These are phyloP conservation scores for Meteorus colon DNA, from an alignment of 2,888 invertebrate genomes.

Conservation along the genomic window DNA sequence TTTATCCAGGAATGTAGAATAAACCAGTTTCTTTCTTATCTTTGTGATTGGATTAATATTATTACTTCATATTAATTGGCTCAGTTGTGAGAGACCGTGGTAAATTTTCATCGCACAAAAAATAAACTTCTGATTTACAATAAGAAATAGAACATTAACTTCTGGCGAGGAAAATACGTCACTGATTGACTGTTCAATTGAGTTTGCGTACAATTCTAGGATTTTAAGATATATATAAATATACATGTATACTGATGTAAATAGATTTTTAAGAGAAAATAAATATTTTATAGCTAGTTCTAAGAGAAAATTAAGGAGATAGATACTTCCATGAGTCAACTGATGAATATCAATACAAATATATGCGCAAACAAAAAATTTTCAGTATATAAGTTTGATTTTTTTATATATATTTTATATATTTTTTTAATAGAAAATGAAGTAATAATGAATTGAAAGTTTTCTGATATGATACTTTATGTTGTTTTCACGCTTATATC, in stretches of 20 bases:
- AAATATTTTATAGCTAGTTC: not conserved
- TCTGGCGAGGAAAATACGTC: not conserved
- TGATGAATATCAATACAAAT: not conserved
- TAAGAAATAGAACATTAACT: not conserved
- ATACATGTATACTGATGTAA: not conserved
- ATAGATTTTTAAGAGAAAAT: not conserved
- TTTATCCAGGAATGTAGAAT: slow-evolving; percentile 66
- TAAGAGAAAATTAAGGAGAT: not conserved
- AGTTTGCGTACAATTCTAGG: not conserved
- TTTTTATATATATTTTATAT: no score
- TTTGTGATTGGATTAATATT: not conserved
- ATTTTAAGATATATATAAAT: not conserved
- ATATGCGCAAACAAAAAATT: not conserved
- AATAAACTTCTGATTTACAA: no score
- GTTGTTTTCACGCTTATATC: not conserved
- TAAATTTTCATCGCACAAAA: no score
- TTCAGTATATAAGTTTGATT: not conserved
- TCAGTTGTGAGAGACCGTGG: no score
- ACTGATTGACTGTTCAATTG: not conserved
- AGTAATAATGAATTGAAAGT: no score
- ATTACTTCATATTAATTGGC: no score
- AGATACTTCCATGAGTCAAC: slow-evolving; percentile 49
- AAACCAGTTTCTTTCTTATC: slow-evolving; percentile 10
- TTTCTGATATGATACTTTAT: not conserved
- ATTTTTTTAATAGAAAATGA: no score